These are phyloP conservation scores for Athalia rosae DNA, from an alignment of 2,888 invertebrate genomes.

Conservation along the genomic window DNA sequence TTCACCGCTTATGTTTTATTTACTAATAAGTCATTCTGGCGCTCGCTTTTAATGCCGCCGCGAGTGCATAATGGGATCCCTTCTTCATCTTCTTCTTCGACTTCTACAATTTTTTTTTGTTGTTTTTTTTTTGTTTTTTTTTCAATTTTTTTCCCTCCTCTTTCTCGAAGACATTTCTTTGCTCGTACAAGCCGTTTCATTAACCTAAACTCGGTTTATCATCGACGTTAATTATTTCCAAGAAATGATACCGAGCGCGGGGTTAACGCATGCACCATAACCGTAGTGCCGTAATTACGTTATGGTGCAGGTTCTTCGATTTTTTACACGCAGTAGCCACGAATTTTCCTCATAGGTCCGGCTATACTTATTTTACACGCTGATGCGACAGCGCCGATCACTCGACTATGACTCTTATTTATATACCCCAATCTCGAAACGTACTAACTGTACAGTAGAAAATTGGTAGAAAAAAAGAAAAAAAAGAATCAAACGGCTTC, in stretches of 20 bases:
- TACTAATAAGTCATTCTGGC: conserved; percentile 62
- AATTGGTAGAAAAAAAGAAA: no score
- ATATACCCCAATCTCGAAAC: conserved; percentile 20
- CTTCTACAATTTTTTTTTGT: no score
- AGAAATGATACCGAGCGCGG: conserved; percentile 54
- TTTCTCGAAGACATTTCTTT: conserved; percentile 51
- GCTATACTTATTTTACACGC: conserved; percentile 17
- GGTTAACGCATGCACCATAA: not conserved
- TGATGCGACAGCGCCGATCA: conserved; percentile 21
- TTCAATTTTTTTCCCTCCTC: conserved; percentile 22
- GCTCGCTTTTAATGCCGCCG: conserved; percentile 63
- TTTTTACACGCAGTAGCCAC: not conserved
- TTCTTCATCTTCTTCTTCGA: no score
- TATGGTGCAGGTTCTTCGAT: no score
- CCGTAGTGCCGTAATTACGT: not conserved
- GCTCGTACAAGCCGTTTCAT: conserved; percentile 59
- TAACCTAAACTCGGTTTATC: conserved; percentile 61
- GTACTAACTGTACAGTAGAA: no score
- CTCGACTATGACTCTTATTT: conserved; percentile 27
- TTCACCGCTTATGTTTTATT: conserved; percentile 46
- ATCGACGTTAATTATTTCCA: conserved; percentile 59
- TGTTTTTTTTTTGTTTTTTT: no score
- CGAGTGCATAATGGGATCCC: conserved; percentile 55
- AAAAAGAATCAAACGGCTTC: no score
- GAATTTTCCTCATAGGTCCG: conserved; percentile 11